Evolutionary conservation across 2,888 invertebrate genomes (phyloP).

Genomic region (Nasonovia ribisnigri): DNA sequence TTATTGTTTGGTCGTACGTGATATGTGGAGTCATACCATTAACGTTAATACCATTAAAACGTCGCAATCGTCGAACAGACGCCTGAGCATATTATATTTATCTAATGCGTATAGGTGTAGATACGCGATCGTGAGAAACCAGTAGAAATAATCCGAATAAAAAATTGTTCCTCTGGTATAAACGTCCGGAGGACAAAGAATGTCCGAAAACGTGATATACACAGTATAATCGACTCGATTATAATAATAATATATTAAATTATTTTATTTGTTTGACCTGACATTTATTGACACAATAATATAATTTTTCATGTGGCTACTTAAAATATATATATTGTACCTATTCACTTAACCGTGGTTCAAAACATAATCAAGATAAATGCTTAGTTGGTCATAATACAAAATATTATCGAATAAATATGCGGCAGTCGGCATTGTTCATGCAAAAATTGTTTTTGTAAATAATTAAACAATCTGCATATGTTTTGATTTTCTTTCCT

Average conservation of each 20-base stretch:
- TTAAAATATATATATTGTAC: background rate
- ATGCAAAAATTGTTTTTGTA: background rate
- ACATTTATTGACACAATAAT: background rate
- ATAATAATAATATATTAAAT: background rate
- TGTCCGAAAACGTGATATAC: background rate
- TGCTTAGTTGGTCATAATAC: no score
- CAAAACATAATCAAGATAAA: no score
- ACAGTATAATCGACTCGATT: background rate
- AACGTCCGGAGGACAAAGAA: slow-evolving; percentile 2
- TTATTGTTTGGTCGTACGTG: background rate
- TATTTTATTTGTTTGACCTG: background rate
- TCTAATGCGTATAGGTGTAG: background rate
- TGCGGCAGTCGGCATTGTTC: background rate
- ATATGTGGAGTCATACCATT: background rate
- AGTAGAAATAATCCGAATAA: background rate
- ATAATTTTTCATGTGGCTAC: background rate
- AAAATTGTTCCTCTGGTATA: background rate
- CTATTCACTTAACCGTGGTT: background rate
- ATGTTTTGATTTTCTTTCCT: background rate
- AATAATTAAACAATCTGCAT: background rate
- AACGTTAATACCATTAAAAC: background rate
- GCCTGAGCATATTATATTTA: background rate
- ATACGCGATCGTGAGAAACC: background rate
- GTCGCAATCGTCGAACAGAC: background rate
- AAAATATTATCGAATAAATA: no score